Conservation (phyloP, 2,113 vertebrate genomes). For the Regulus satrapa region DNA sequence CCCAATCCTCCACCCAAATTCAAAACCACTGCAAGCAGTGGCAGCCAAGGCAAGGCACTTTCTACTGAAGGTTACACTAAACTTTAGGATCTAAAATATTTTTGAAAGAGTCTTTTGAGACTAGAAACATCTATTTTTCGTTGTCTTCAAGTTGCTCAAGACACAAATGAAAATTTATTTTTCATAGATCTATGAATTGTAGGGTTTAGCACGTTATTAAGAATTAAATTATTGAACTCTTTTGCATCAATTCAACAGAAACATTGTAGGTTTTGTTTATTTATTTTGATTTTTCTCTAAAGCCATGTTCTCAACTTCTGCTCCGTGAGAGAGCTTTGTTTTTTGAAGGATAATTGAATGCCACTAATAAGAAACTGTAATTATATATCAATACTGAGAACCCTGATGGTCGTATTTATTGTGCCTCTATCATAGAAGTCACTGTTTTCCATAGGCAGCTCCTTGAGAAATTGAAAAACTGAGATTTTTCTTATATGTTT, state of each 20-base stretch:
- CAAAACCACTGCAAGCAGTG: not conserved
- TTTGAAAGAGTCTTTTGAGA: not conserved
- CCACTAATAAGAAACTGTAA: accelerated
- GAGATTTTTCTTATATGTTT: not conserved
- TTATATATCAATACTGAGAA: not conserved
- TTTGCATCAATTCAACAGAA: not conserved
- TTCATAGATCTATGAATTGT: not conserved
- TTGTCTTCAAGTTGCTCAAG: not conserved
- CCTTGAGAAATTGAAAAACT: no score
- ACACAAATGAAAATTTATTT: not conserved
- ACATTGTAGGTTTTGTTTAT: not conserved
- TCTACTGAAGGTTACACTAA: not conserved
- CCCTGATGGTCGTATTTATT: not conserved
- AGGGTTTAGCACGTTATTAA: not conserved
- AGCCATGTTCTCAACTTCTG: not conserved
- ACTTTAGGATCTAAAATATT: not conserved
- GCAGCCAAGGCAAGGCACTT: not conserved
- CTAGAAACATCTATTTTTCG: accelerated
- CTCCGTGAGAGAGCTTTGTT: accelerated
- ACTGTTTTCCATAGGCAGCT: not conserved
- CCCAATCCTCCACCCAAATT: not conserved
- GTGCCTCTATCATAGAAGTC: not conserved
- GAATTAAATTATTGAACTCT: not conserved
- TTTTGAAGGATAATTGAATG: not conserved
- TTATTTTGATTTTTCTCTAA: not conserved